Conservation (phyloP, 2,797 vertebrate genomes). For the Rhinoraja longicauda region DNA sequence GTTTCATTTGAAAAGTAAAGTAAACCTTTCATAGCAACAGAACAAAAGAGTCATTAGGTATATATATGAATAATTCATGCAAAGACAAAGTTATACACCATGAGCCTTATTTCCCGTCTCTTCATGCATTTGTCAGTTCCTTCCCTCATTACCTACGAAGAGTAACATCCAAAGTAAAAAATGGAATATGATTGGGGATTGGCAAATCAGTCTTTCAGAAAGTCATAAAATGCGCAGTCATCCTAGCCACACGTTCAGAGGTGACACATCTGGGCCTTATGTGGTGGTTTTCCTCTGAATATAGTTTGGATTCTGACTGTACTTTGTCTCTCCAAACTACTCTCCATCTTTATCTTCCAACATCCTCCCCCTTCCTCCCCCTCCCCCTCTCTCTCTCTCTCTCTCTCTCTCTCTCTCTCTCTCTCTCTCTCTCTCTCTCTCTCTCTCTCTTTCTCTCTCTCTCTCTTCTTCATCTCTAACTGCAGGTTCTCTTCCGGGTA, state of each 20-base stretch:
- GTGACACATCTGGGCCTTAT: no score
- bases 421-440: background rate
- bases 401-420: background rate
- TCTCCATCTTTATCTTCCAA: background rate
- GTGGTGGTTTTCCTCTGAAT: no score
- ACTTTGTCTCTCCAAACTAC: background rate
- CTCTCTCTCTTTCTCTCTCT: background rate
- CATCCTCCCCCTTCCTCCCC: background rate
- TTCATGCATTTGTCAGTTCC: background rate
- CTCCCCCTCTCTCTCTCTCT: background rate
- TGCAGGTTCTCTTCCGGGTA: background rate
- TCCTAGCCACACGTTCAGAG: no score
- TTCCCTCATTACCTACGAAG: background rate
- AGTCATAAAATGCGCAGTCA: no score
- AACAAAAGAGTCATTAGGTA: no score
- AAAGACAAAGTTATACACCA: background rate
- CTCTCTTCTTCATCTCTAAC: background rate
- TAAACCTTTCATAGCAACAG: no score
- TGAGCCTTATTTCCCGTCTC: background rate
- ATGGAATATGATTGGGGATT: background rate
- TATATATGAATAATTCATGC: no score
- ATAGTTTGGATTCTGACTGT: background rate
- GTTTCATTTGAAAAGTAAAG: no score
- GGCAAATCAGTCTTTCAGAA: background rate
- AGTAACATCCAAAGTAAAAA: no score